Evolutionary conservation across 2,888 invertebrate species (phyloP).

Genomic region (Tolmerus cingulatus): DNA sequence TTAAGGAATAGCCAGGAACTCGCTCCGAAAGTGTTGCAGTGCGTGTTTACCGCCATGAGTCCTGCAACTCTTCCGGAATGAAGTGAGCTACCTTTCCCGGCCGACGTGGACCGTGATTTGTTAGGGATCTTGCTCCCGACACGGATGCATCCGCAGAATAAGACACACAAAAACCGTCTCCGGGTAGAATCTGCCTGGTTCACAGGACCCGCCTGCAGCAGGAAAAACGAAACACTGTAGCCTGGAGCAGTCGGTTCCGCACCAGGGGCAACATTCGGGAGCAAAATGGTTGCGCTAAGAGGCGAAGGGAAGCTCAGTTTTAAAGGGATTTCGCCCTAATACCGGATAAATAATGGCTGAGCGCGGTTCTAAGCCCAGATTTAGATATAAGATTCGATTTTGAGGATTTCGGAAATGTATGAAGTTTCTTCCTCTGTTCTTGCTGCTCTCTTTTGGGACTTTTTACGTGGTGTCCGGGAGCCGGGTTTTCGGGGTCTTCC

Average conservation of each 20-base stretch:
- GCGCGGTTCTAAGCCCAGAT: constrained; percentile 52
- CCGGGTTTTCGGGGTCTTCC: not conserved
- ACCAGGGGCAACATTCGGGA: not conserved
- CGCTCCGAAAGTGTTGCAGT: not conserved
- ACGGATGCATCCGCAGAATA: not conserved
- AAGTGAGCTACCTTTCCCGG: not conserved
- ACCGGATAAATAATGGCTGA: constrained; percentile 54
- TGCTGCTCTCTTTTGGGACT: constrained; percentile 6
- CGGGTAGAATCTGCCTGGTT: not conserved
- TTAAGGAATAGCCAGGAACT: not conserved
- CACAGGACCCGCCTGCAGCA: not conserved
- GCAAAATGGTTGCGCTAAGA: constrained; percentile 47
- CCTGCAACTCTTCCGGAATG: not conserved
- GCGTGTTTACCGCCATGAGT: not conserved
- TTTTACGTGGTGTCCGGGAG: not conserved
- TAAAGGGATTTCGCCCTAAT: constrained; percentile 53
- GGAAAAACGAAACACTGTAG: not conserved
- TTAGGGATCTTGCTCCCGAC: not conserved
- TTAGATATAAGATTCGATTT: constrained; percentile 49
- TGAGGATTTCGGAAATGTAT: constrained; percentile 42
- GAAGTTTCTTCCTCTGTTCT: constrained; percentile 23
- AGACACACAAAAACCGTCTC: constrained; percentile 15
- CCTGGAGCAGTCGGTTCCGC: not conserved
- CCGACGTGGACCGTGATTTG: constrained; percentile 4
- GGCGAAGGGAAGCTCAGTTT: constrained; percentile 48